phyloP scores from a whole-genome alignment of 2,888 invertebrate genomes.

The Nomada hirtipes region DNA sequence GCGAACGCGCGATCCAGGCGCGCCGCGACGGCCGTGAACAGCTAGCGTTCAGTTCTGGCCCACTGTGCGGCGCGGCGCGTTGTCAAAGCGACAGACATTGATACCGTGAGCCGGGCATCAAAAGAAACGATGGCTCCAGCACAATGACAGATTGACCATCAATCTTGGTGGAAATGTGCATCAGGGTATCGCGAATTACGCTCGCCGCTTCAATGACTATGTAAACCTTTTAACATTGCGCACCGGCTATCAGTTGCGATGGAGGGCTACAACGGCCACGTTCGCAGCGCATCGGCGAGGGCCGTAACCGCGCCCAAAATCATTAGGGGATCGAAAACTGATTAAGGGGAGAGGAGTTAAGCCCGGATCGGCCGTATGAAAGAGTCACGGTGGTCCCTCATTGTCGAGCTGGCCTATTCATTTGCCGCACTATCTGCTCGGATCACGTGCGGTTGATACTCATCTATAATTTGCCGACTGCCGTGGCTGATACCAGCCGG shows the following conservation, averaged over 20 bases:
- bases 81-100: constrained; percentile 13
- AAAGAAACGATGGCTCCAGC: constrained; percentile 26
- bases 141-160: constrained; percentile 34
- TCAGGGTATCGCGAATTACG: constrained; percentile 39
- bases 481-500: constrained; percentile 46
- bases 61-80: no score
- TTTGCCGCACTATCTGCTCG: constrained; percentile 80
- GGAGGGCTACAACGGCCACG: constrained; percentile 43
- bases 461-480: constrained; percentile 80
- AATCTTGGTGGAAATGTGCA: constrained; percentile 43
- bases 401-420: constrained; percentile 80
- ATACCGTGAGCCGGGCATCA: constrained; percentile 12
- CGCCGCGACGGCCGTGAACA: no score
- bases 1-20: no score
- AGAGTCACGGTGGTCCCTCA: constrained; percentile 80
- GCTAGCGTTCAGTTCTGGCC: no score
- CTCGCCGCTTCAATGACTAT: constrained; percentile 42
- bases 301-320: constrained; percentile 76
- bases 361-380: constrained; percentile 75
- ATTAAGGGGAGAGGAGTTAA: constrained; percentile 78
- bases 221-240: constrained; percentile 48
- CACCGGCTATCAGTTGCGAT: constrained; percentile 48
- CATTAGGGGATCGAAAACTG: constrained; percentile 82
- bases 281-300: constrained; percentile 41
- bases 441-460: constrained; percentile 81